Evolutionary conservation across 2,113 vertebrate species (phyloP), one percentile per base, ranked within the genome.

Genomic region (Cheilinus undulatus): DNA sequence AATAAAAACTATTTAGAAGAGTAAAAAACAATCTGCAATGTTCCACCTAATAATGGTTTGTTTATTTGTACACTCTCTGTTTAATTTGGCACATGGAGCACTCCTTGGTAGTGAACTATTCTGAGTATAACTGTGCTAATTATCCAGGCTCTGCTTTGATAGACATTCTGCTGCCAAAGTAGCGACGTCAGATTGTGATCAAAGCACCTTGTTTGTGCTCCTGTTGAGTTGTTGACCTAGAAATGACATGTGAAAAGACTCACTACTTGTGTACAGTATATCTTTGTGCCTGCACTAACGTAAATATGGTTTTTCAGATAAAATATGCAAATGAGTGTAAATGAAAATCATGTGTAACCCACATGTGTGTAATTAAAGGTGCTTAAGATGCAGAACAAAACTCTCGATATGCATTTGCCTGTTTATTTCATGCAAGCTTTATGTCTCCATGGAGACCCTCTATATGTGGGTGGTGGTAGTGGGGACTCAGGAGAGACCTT

Each of bases 371-470:
- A 69, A 78, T 80, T 72, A 82, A 60, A 27, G 61, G 60, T 28
- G 13, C 28, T 54, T 53, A 80, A 82, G 57, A 86, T 74, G 68
- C 73, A 82, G 71, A 78, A 66, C 73, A 73, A 74, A 74, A 64
- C 43, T 69, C 67, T 34, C 22, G 26, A 52, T 74, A 32, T 68
- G 57, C 58, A 71, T 71, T 43, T 78, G 53, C 81, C 57, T 76
- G 68, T 68, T 78, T 87, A 73, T 54, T 43, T 78, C 49, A 52
- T 40, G n/a, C 51, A 48, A 6, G 0, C 67, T 51, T 26, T n/a
- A 30, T 66, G 32, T 84, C 89, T 88, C 76, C 85, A 88, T 90
- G 86, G 87, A 71, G 69, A 91, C 76, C 26, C 19, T 45, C 7
- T 20, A 7, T 51, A 27, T 8, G 78, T 88, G 74, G 87, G 89